phyloP scores from a whole-genome alignment of 2,888 invertebrate species.

The Spodoptera littoralis region DNA sequence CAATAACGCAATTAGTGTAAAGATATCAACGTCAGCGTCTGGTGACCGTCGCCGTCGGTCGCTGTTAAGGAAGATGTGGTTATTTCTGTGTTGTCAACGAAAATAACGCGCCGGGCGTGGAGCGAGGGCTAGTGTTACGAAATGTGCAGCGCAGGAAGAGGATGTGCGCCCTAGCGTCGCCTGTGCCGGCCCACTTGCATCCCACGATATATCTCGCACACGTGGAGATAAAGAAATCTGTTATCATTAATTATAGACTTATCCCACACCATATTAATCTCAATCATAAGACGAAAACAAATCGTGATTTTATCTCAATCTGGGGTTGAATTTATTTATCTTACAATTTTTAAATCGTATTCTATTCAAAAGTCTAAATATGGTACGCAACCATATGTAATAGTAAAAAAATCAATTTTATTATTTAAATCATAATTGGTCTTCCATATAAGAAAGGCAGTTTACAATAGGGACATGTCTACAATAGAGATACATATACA shows the following conservation, averaged over 20 bases:
- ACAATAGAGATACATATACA: background rate
- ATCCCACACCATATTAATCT: slow-evolving; percentile 18
- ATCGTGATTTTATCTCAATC: slow-evolving; percentile 4
- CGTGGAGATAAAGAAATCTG: slow-evolving; percentile 36
- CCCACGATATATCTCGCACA: slow-evolving; percentile 29
- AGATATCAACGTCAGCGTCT: slow-evolving; percentile 85
- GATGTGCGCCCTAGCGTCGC: slow-evolving; percentile 72
- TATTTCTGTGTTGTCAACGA: slow-evolving; percentile 87
- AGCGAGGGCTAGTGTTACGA: slow-evolving; percentile 82
- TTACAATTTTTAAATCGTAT: too few relatives aligned
- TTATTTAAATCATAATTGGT: too few relatives aligned
- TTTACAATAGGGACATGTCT: background rate
- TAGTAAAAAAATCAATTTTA: too few relatives aligned
- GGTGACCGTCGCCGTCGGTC: slow-evolving; percentile 77
- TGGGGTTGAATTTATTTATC: background rate
- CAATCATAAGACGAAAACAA: slow-evolving; percentile 5
- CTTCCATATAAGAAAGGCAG: too few relatives aligned
- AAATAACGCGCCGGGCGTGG: slow-evolving; percentile 79
- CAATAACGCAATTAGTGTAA: slow-evolving; percentile 88
- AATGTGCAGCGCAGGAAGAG: slow-evolving; percentile 82
- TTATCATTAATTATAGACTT: slow-evolving; percentile 21
- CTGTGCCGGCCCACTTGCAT: slow-evolving; percentile 11
- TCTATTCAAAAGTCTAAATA: too few relatives aligned
- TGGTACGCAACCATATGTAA: too few relatives aligned
- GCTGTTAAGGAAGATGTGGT: slow-evolving; percentile 82